These are phyloP conservation scores for Sebastes minor DNA, from an alignment of 2,797 vertebrate species.

Conservation along the genomic window DNA sequence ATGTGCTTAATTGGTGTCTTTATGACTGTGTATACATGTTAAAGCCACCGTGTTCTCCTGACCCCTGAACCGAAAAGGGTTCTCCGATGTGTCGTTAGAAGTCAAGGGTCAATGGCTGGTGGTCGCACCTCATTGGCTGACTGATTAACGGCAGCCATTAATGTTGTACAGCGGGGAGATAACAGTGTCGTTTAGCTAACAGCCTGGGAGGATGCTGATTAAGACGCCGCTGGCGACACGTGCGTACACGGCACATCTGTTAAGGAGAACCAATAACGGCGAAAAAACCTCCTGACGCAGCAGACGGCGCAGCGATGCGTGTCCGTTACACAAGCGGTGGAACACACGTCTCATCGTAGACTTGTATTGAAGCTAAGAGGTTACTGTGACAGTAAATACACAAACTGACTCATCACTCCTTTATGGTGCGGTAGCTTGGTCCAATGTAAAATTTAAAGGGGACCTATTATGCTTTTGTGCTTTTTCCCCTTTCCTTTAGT, in stretches of 20 bases:
- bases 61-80: slow-evolving; percentile 36
- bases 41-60: slow-evolving; percentile 3
- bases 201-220: slow-evolving; percentile 44
- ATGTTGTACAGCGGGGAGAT: slow-evolving; percentile 45
- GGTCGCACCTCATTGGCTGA: slow-evolving; percentile 67
- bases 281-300: not conserved
- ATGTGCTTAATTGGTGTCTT: slow-evolving; percentile 45
- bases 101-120: slow-evolving; percentile 56
- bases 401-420: not conserved
- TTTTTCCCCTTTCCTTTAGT: too few relatives aligned
- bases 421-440: not conserved
- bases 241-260: slow-evolving; percentile 38
- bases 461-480: too few relatives aligned
- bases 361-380: not conserved
- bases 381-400: not conserved
- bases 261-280: slow-evolving; percentile 8
- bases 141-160: slow-evolving; percentile 70
- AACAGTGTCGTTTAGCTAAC: slow-evolving; percentile 45
- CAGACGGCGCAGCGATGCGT: not conserved
- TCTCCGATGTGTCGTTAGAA: slow-evolving; percentile 39
- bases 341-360: not conserved
- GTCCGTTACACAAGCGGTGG: not conserved
- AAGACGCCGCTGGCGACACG: slow-evolving; percentile 32
- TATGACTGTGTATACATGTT: slow-evolving; percentile 36
- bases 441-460: not conserved